Evolutionary conservation across 1,140 invertebrate genomes (phyloP).

Genomic region (Drosophila navojoa): DNA sequence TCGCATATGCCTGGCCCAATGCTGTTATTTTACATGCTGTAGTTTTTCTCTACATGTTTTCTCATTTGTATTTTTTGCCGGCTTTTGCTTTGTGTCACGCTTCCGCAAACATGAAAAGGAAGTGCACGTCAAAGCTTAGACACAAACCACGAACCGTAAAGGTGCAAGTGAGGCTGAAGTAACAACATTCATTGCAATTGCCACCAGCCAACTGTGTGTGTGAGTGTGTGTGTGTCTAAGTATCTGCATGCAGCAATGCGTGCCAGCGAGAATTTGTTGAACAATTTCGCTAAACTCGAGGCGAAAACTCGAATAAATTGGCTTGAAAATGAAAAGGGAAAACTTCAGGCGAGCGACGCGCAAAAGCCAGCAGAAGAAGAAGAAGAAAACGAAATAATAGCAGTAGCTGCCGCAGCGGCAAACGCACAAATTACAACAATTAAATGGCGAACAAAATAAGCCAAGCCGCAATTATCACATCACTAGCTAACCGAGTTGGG

Average conservation of each 20-base stretch:
- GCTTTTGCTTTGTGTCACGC: conserved; percentile 63
- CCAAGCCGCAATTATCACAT: conserved; percentile 82
- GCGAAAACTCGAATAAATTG: conserved; percentile 57
- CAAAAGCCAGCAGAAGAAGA: conserved; percentile 12
- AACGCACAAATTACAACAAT: conserved; percentile 80
- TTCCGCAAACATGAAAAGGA: conserved; percentile 79
- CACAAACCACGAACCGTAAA: conserved; percentile 81
- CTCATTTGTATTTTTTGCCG: conserved; percentile 27
- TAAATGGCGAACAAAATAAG: conserved; percentile 82
- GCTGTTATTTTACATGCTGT: not conserved
- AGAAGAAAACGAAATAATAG: conserved; percentile 26
- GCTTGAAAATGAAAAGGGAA: conserved; percentile 72
- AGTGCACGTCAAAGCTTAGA: conserved; percentile 83
- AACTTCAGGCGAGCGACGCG: conserved; percentile 41
- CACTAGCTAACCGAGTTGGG: conserved; percentile 49
- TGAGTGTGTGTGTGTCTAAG: conserved; percentile 20
- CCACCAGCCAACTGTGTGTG: conserved; percentile 37
- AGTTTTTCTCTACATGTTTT: conserved; percentile 9
- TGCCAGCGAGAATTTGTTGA: conserved; percentile 80
- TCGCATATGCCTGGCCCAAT: conserved; percentile 5
- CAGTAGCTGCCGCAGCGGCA: conserved; percentile 26
- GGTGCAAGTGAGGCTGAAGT: conserved; percentile 79
- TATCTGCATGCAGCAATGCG: conserved; percentile 72
- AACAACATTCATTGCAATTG: conserved; percentile 81
- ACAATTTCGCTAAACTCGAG: conserved; percentile 71